Percentiles rank a stretch among this genome's conserved stretches.
These are phyloP conservation scores for Acleris cristana DNA, from an alignment of 2,888 invertebrate genomes.

Conservation along the genomic window DNA sequence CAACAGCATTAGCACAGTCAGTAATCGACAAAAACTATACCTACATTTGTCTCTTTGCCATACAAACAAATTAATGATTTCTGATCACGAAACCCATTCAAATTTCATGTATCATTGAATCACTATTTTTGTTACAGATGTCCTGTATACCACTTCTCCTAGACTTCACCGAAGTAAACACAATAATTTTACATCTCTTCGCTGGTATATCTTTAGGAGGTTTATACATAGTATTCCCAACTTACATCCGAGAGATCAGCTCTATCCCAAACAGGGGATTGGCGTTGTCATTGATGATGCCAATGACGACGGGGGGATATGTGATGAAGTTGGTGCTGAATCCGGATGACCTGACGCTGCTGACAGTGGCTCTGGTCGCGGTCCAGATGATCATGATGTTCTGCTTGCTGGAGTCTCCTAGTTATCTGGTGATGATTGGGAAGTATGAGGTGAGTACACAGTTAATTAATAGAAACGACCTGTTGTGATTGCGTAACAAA, in stretches of 20 bases:
- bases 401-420: slow-evolving; percentile 63
- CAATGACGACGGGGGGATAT: slow-evolving; percentile 63
- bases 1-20: too few relatives aligned
- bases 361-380: slow-evolving; percentile 60
- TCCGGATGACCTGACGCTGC: slow-evolving; percentile 56
- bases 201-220: slow-evolving; percentile 65
- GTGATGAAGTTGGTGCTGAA: slow-evolving; percentile 54
- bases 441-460: slow-evolving; percentile 60
- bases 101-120: too few relatives aligned
- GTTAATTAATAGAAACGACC: background rate
- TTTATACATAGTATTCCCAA: slow-evolving; percentile 62
- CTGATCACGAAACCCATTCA: too few relatives aligned
- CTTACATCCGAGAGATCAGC: slow-evolving; percentile 64
- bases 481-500: too few relatives aligned
- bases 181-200: slow-evolving; percentile 56
- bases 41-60: too few relatives aligned
- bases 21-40: too few relatives aligned
- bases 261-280: slow-evolving; percentile 49
- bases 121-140: slow-evolving; percentile 48
- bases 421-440: slow-evolving; percentile 61
- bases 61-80: too few relatives aligned
- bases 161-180: slow-evolving; percentile 48
- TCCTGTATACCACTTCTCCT: slow-evolving; percentile 64
- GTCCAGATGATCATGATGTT: slow-evolving; percentile 59
- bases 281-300: slow-evolving; percentile 53